Evolutionary conservation across 2,797 vertebrate species (phyloP).

Genomic region (Anabacerthia variegaticeps): DNA sequence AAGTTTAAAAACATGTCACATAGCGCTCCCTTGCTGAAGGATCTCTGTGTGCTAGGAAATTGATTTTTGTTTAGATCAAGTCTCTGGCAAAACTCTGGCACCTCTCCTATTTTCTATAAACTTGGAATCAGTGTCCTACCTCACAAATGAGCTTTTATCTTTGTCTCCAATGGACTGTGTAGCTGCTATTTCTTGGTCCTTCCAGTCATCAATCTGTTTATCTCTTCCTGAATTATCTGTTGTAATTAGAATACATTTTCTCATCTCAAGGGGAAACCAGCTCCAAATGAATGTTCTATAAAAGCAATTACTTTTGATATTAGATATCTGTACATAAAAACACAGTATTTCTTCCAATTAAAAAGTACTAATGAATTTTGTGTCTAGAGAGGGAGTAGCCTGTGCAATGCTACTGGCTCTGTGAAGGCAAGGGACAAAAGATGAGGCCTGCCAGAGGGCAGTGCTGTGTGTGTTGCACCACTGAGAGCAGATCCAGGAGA

Average conservation of each 20-base stretch:
- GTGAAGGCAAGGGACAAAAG: neutral
- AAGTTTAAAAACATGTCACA: neutral
- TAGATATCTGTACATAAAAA: slow-evolving; percentile 56
- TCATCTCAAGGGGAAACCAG: slow-evolving; percentile 46
- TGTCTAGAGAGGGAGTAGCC: slow-evolving; percentile 4
- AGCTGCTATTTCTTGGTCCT: slow-evolving; percentile 25
- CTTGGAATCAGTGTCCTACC: neutral
- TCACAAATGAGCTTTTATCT: neutral
- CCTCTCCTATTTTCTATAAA: neutral
- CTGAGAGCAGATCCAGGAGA: neutral
- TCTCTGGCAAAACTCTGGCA: neutral
- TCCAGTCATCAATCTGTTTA: slow-evolving; percentile 61
- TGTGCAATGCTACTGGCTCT: neutral
- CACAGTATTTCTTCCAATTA: slow-evolving; percentile 63
- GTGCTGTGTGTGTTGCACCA: neutral
- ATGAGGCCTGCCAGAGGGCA: neutral
- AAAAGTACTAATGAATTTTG: slow-evolving; percentile 52
- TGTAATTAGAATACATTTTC: slow-evolving; percentile 68
- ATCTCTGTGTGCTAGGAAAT: neutral
- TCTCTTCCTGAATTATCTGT: slow-evolving; percentile 59
- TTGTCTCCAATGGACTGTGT: neutral
- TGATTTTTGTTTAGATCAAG: neutral
- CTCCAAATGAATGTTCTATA: slow-evolving; percentile 63
- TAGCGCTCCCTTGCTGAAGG: neutral
- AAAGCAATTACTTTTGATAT: slow-evolving; percentile 67